Percentiles rank a stretch among this genome's conserved stretches.
phyloP scores from a whole-genome alignment of 2,888 invertebrate genomes.

The Tenthredo scrophulariae region DNA sequence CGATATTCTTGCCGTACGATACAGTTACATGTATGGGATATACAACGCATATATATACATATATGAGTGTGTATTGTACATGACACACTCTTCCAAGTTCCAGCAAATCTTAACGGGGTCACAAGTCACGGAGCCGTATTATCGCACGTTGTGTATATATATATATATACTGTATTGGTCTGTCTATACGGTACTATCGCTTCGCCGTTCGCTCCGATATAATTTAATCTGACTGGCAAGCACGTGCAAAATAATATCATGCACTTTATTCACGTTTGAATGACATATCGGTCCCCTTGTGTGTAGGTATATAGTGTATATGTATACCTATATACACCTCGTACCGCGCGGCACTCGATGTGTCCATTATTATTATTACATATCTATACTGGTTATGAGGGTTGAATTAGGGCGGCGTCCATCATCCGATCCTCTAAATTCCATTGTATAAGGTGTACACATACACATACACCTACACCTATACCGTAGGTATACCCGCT shows the following conservation, averaged over 20 bases:
- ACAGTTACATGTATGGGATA: neutral
- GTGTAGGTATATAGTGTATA: no score
- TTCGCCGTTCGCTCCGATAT: neutral
- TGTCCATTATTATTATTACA: neutral
- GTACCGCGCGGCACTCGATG: neutral
- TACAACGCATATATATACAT: neutral
- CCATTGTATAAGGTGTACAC: neutral
- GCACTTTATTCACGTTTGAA: neutral
- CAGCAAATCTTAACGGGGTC: conserved; percentile 72
- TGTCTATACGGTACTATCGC: neutral
- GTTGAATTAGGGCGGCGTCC: neutral
- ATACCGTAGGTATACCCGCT: neutral
- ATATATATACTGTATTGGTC: no score
- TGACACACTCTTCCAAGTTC: conserved; percentile 57
- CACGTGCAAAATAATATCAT: conserved; percentile 70
- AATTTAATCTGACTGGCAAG: conserved; percentile 63
- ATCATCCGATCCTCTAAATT: neutral
- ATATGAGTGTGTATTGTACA: neutral
- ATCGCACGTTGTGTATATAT: neutral
- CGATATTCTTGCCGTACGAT: conserved; percentile 39
- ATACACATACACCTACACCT: neutral
- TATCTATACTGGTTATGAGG: neutral
- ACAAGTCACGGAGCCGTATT: conserved; percentile 63
- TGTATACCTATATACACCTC: neutral
- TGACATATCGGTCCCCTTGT: neutral